Percentiles rank a stretch among this genome's conserved stretches.
Evolutionary conservation across 2,797 vertebrate species (phyloP).

Genomic region (Xerus rutilus): DNA sequence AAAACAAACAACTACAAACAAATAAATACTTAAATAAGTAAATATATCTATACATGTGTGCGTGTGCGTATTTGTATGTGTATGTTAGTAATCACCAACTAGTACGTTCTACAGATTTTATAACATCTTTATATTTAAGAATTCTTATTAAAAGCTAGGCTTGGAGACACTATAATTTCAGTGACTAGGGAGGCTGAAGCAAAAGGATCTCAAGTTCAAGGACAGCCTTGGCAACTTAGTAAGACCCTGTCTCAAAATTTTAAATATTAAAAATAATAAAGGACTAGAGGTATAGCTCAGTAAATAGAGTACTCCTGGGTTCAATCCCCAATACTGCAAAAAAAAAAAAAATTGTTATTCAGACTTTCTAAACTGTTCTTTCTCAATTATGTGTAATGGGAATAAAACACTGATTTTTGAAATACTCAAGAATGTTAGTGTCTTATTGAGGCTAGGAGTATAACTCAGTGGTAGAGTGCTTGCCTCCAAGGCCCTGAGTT

Average conservation of each 20-base stretch:
- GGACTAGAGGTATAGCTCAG: background rate
- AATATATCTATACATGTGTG: too few relatives aligned
- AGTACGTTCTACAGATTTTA: background rate
- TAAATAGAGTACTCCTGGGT: background rate
- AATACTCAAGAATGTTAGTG: slow-evolving; percentile 53
- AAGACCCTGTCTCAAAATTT: background rate
- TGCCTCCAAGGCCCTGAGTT: background rate
- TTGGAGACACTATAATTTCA: too few relatives aligned
- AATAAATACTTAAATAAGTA: too few relatives aligned
- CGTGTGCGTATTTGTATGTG: too few relatives aligned
- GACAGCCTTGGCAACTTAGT: background rate
- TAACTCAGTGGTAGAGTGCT: background rate
- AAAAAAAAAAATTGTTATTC: too few relatives aligned
- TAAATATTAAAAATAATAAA: background rate
- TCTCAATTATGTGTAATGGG: slow-evolving; percentile 61
- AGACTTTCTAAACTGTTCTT: slow-evolving; percentile 73
- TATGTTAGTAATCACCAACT: background rate
- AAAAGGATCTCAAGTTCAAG: background rate
- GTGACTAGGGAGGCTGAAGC: too few relatives aligned
- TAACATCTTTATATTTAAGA: slow-evolving; percentile 70
- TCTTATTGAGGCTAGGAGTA: background rate
- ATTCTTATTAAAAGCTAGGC: slow-evolving; percentile 50
- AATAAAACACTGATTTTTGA: slow-evolving; percentile 81
- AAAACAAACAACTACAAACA: background rate
- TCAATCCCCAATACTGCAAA: background rate